Conservation (phyloP, 2,888 invertebrate species). For the Oeneis ivallda region DNA sequence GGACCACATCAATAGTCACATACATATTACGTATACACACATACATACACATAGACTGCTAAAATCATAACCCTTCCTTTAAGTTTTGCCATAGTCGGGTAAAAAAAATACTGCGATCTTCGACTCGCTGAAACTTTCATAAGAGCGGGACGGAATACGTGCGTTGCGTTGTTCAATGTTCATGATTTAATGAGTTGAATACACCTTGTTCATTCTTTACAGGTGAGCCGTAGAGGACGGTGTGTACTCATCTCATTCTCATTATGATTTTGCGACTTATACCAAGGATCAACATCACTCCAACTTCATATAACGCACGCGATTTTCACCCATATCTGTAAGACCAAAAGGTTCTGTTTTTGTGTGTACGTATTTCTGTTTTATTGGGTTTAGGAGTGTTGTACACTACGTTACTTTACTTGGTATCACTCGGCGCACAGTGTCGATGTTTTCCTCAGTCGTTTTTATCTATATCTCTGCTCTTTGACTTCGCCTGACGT, state of each 20-base stretch:
- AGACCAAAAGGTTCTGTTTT: slow-evolving; percentile 15
- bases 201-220: slow-evolving; percentile 32
- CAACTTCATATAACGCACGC: slow-evolving; percentile 22
- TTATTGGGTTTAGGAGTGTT: slow-evolving; percentile 34
- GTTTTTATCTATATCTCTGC: slow-evolving; percentile 72
- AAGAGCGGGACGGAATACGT: slow-evolving; percentile 23
- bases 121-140: slow-evolving; percentile 25
- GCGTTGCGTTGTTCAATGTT: too few species aligned
- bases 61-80: too few species aligned
- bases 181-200: slow-evolving; percentile 29
- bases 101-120: too few species aligned
- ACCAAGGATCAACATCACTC: slow-evolving; percentile 29
- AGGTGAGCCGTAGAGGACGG: slow-evolving; percentile 33
- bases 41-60: too few species aligned
- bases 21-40: too few species aligned
- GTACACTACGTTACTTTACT: slow-evolving; percentile 38
- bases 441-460: slow-evolving; percentile 69
- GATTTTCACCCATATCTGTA: slow-evolving; percentile 7
- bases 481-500: slow-evolving; percentile 77
- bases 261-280: slow-evolving; percentile 45
- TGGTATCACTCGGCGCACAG: slow-evolving; percentile 41
- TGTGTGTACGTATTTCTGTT: slow-evolving; percentile 26
- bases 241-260: slow-evolving; percentile 40
- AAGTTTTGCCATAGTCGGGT: too few species aligned
- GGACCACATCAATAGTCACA: too few species aligned